These are phyloP conservation scores for Danaus chrysippus DNA, from an alignment of 2,888 invertebrate species.

Conservation along the genomic window DNA sequence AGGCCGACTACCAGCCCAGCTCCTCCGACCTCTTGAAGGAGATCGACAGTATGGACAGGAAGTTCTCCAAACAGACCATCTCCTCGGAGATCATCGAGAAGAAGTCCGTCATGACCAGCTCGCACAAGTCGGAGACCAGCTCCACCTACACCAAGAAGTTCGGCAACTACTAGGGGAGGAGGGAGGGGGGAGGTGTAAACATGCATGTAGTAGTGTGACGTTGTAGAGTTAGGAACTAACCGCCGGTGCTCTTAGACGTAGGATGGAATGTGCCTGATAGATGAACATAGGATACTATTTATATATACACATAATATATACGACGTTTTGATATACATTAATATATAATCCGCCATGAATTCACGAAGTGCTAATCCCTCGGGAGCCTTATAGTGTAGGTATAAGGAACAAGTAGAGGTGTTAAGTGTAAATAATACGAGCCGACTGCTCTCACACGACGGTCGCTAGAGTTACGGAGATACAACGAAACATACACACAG, in stretches of 20 bases:
- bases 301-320: not conserved
- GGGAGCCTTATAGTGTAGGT: constrained; percentile 42
- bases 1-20: constrained; percentile 55
- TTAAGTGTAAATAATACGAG: constrained; percentile 1
- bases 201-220: not conserved
- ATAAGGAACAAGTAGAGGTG: constrained; percentile 8
- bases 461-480: not conserved
- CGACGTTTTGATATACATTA: not conserved
- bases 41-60: constrained; percentile 81
- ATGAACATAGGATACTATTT: constrained; percentile 3
- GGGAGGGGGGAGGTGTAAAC: too few relatives aligned
- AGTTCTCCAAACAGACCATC: constrained; percentile 83
- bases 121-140: constrained; percentile 78
- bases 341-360: constrained; percentile 28
- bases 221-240: constrained; percentile 13
- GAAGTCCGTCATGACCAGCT: constrained; percentile 83
- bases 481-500: not conserved
- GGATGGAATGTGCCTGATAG: constrained; percentile 10
- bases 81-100: constrained; percentile 84
- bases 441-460: constrained; percentile 13
- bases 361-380: constrained; percentile 59
- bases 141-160: constrained; percentile 79
- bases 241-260: constrained; percentile 22
- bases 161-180: constrained; percentile 60
- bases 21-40: constrained; percentile 67